Base-by-base conservation (phyloP, 2,113 vertebrate species). In the Pagrus major region DNA sequence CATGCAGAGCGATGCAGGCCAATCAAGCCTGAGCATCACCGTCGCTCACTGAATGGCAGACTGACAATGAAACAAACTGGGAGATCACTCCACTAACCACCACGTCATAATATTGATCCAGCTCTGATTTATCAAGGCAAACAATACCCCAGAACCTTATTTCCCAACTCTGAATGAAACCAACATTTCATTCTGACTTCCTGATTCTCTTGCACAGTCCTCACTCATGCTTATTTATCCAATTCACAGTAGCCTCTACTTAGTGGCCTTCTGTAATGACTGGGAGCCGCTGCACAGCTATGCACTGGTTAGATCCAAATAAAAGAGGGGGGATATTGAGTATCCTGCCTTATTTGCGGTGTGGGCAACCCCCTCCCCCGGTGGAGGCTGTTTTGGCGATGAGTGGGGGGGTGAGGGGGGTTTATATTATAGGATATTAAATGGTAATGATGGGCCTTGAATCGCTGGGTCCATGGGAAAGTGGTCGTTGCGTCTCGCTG, bases 361-460 rank as follows among this genome's bases (percentile, higher is more conserved):
- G 84, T 78, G 92, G 81, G 89, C 85, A 89, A 81, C 82, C 89
- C 88, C 89, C 27, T 84, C 55, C 87, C 80, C 81, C 84, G 64
- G 80, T 86, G 86, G 83, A 91, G 90, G 88, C 83, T 93, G 85
- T 90, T 86, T 86, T 93, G 90, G 87, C 90, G 88, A 83, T 88
- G 81, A 90, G 80, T 82, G 78, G 60, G 71, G 35, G 80, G 51
- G 54, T 23, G 51, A 37, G 58, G 39, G 85, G 84, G 83, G 76
- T 75, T 86, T 93, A 92, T 94, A 95, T 95, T 94, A 94, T 93
- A 90, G 93, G 90, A 94, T 94, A 94, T 95, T 94, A 95, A 94
- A 93, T 88, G 71, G 89, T 95, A 95, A 95, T 95, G 91, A 95
- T 75, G 93, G 94, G 92, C 77, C 89, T 93, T 71, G 73, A 91